Conservation (phyloP, 2,113 vertebrate genomes). For the Taurulus bubalis region DNA sequence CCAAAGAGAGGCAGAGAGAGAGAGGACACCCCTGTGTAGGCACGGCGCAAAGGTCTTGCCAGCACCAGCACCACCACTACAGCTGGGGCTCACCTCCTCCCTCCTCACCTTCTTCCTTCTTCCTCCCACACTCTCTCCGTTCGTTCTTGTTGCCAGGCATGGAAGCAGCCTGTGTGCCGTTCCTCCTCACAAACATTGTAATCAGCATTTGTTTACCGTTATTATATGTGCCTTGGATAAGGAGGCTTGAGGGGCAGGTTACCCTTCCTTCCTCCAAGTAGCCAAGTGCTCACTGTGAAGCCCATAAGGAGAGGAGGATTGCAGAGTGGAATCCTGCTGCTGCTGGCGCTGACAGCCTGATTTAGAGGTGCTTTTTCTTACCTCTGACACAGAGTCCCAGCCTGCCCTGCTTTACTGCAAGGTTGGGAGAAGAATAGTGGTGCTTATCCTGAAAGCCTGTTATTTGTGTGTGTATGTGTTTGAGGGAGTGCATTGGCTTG, state of each 20-base stretch:
- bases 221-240: conserved; percentile 49
- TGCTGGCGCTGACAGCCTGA: conserved; percentile 69
- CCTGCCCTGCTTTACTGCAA: conserved; percentile 60
- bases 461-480: conserved; percentile 62
- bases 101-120: not conserved
- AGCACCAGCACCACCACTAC: conserved; percentile 63
- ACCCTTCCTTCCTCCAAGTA: conserved; percentile 39
- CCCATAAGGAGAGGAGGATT: conserved; percentile 46
- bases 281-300: conserved; percentile 54
- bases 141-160: conserved; percentile 62
- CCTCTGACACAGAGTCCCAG: conserved; percentile 68
- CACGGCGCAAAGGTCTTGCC: conserved; percentile 66
- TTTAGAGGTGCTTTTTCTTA: conserved; percentile 73
- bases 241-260: conserved; percentile 44
- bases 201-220: conserved; percentile 70
- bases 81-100: conserved; percentile 65
- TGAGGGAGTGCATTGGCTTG: not conserved
- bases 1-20: conserved; percentile 52
- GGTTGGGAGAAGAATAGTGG: conserved; percentile 67
- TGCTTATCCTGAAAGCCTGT: conserved; percentile 75
- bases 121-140: conserved; percentile 49
- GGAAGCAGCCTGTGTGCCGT: conserved; percentile 34
- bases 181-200: conserved; percentile 57
- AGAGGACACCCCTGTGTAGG: conserved; percentile 65
- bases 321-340: conserved; percentile 53